Base-by-base conservation (phyloP, 2,888 invertebrate species). In the Perizoma flavofasciatum region DNA sequence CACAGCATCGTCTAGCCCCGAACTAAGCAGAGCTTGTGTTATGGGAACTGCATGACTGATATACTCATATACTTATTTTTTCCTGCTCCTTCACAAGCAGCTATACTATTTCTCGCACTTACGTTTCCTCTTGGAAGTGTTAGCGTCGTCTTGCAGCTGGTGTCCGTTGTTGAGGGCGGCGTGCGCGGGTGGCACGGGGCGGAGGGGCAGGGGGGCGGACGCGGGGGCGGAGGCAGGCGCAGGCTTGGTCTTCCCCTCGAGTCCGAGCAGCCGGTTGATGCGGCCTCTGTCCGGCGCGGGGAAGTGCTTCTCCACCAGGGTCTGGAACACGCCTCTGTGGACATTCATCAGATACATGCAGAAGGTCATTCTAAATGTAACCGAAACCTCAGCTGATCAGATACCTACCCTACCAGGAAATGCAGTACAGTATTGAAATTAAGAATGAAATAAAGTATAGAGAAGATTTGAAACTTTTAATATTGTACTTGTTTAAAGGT, bases 291-390 rank as follows among this genome's bases (percentile, higher is more conserved):
- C 97, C 4, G 98, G 98, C 0, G 98, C 98, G 0, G 99, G 99
- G 82, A 99, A 99, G 88, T 99, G 99, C 82, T 99, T 99, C 86
- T 99, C 99, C 0, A 99, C 98, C 60, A 99, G 89, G 0, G 98
- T 96, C 84, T 99, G 98, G 79, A 99, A 95, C 33, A 99, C 99
- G 67, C 99, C 99, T 86, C 97, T 97, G 84, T 10, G n/a, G 35
- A 54, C 6, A n/a, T 35, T 5, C n/a, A 33, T 11, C 6, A 49
- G 2, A 4, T 8, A 37, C 22, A 22, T 22, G 22, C 3, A 22
- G 22, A 22, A 3, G 1, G 1, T 22, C 22, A 22, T n/a, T n/a
- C n/a, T n/a, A n/a, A n/a, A n/a, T n/a, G n/a, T 22, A 22, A 22
- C 1, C 22, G 1, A 3, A 22, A 22, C 22, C 22, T 22, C 22